A percentile compares a stretch with the other conserved stretches of the same genome.
phyloP scores from a whole-genome alignment of 2,888 invertebrate genomes.

The Zygogramma bicolorata region DNA sequence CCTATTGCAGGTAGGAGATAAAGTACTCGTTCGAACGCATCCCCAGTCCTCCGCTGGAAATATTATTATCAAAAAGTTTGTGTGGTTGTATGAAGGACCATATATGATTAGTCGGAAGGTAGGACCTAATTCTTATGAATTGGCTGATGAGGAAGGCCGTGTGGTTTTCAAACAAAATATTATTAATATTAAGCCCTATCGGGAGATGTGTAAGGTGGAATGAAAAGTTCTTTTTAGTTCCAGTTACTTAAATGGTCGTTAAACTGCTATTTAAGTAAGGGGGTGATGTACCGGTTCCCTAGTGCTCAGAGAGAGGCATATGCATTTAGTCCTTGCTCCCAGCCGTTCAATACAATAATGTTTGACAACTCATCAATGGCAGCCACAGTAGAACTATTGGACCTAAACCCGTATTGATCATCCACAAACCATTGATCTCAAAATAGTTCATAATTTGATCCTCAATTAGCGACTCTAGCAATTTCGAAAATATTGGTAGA shows the following conservation, averaged over 20 bases:
- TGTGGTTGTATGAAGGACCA: constrained; percentile 6
- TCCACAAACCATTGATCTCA: too few relatives aligned
- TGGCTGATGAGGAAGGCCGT: background rate
- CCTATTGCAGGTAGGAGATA: background rate
- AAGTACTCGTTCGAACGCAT: background rate
- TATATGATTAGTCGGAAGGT: constrained; percentile 1
- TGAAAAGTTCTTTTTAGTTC: background rate
- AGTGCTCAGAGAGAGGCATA: too few relatives aligned
- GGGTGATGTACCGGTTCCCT: constrained; percentile 11
- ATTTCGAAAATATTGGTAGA: too few relatives aligned
- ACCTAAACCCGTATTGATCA: too few relatives aligned
- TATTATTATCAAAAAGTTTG: background rate
- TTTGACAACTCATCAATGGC: too few relatives aligned
- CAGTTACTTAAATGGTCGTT: background rate
- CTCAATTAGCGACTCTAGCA: too few relatives aligned
- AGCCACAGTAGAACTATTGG: too few relatives aligned
- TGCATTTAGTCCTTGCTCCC: too few relatives aligned
- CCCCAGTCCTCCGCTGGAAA: constrained; percentile 13
- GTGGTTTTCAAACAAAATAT: constrained; percentile 6
- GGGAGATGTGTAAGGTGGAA: background rate
- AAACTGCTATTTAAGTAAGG: constrained; percentile 6
- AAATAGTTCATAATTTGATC: too few relatives aligned
- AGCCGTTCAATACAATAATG: too few relatives aligned
- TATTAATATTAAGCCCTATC: background rate
- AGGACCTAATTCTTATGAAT: constrained; percentile 10